Conservation (phyloP, 1,140 invertebrate genomes). For the Drosophila rhopaloa region DNA sequence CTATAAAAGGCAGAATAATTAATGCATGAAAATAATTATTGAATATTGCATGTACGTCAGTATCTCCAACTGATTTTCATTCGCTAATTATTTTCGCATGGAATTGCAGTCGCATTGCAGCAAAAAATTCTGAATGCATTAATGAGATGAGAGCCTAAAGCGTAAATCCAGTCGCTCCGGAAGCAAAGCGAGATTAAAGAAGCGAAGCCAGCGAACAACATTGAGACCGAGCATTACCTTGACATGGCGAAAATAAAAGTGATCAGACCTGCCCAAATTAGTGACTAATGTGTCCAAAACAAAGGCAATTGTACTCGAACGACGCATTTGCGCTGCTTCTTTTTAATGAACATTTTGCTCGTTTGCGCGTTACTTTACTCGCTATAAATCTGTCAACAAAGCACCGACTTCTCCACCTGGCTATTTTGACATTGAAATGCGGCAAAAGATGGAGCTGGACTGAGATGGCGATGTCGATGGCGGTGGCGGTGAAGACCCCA, state of each 20-base stretch:
- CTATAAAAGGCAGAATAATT: too few relatives aligned
- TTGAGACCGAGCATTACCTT: slow-evolving; percentile 26
- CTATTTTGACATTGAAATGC: slow-evolving; percentile 64
- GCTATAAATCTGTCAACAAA: slow-evolving; percentile 64
- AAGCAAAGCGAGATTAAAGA: slow-evolving; percentile 6
- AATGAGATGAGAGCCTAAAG: slow-evolving; percentile 32
- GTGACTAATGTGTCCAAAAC: slow-evolving; percentile 55
- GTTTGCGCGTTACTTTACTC: slow-evolving; percentile 48
- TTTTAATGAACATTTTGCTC: slow-evolving; percentile 61
- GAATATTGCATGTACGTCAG: neutral
- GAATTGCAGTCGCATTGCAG: slow-evolving; percentile 22
- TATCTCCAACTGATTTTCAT: slow-evolving; percentile 13
- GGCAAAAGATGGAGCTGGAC: slow-evolving; percentile 29
- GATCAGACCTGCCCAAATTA: slow-evolving; percentile 43
- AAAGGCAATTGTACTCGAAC: slow-evolving; percentile 61
- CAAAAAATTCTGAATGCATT: slow-evolving; percentile 47
- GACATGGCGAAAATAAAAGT: slow-evolving; percentile 45
- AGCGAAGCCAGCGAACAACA: slow-evolving; percentile 8
- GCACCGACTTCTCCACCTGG: slow-evolving; percentile 57
- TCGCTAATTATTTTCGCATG: slow-evolving; percentile 47
- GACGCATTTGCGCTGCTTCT: slow-evolving; percentile 34
- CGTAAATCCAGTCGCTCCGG: slow-evolving; percentile 8
- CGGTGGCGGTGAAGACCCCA: slow-evolving; percentile 35
- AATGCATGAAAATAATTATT: neutral
- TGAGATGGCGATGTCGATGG: slow-evolving; percentile 1